phyloP scores from a whole-genome alignment of 2,797 vertebrate species.

The Onychomys leucogaster region DNA sequence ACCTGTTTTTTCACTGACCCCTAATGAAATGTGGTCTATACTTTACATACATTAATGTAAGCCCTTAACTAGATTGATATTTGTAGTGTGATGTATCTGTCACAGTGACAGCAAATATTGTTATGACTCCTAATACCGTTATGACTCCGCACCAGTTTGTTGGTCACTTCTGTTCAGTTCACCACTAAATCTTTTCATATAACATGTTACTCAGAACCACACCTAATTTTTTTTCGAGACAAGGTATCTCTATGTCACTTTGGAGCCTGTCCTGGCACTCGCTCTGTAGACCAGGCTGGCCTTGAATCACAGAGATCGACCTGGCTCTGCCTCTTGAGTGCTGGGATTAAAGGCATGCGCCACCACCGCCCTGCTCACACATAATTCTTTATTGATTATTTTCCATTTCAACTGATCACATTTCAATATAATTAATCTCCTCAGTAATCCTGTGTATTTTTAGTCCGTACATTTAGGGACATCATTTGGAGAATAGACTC shows the following conservation, averaged over 20 bases:
- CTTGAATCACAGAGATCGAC: no score
- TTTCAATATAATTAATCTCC: neutral
- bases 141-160: neutral
- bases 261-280: no score
- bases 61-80: neutral
- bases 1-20: neutral
- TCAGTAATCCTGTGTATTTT: neutral
- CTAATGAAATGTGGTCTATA: neutral
- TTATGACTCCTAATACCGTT: neutral
- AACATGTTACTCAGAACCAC: neutral
- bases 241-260: no score
- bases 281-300: no score
- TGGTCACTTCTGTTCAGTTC: neutral
- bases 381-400: neutral
- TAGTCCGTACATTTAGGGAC: neutral
- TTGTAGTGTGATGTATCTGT: neutral
- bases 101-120: neutral
- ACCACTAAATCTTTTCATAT: neutral
- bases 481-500: neutral
- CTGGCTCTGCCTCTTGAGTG: no score
- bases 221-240: no score
- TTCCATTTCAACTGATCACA: neutral
- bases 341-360: no score
- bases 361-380: no score
- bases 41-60: neutral